Evolutionary conservation across 1,140 invertebrate genomes (phyloP).

Genomic region (Tetragnatha versicolor): DNA sequence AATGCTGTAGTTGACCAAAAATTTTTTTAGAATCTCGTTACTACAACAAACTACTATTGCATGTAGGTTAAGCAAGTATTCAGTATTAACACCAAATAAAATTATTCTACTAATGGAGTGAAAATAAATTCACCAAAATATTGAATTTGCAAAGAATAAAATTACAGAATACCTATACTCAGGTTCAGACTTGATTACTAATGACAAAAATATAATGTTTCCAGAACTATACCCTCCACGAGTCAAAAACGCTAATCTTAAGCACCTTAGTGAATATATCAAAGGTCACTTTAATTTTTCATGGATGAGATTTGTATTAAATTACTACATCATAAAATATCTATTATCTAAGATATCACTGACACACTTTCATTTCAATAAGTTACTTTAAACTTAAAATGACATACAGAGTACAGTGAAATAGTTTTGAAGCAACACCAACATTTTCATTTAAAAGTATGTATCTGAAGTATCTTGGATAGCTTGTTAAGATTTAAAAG

Average conservation of each 20-base stretch:
- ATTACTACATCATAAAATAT: not conserved
- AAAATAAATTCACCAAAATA: not conserved
- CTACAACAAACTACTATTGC: too few relatives aligned
- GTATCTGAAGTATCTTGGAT: not conserved
- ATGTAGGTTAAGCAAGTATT: too few relatives aligned
- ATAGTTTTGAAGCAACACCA: not conserved
- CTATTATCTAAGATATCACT: not conserved
- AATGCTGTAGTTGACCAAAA: too few relatives aligned
- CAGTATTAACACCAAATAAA: not conserved
- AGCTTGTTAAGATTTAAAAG: not conserved
- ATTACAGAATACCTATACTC: not conserved
- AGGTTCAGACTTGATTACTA: not conserved
- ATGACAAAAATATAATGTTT: not conserved
- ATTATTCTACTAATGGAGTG: not conserved
- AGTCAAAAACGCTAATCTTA: not conserved
- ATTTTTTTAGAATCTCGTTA: too few relatives aligned
- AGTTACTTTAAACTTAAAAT: not conserved
- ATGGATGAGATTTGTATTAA: not conserved
- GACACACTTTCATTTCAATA: not conserved
- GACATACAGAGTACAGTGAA: not conserved
- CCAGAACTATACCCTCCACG: too few relatives aligned
- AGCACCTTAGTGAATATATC: not conserved
- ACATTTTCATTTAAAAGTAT: not conserved
- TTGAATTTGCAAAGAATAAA: not conserved
- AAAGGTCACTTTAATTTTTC: not conserved